Base-by-base conservation (phyloP, 2,797 vertebrate genomes). In the Arnoldichthys spilopterus region DNA sequence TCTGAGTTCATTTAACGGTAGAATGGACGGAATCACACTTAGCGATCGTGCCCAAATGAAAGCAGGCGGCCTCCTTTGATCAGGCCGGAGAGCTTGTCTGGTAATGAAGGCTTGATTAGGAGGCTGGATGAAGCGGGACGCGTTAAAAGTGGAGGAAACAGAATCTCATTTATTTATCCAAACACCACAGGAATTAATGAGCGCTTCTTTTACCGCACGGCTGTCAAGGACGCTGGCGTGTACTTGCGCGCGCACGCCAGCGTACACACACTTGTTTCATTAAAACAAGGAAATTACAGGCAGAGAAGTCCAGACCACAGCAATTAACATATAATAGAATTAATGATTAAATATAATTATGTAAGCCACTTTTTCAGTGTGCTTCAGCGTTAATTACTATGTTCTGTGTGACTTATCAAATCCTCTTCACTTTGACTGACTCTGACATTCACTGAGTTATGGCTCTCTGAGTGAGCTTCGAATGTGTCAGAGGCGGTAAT, bases 91-190 rank as follows among this genome's bases (percentile, higher is more conserved):
- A 58, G 30, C 54, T 56, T 20, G 53, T 13, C 30, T 58, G 56
- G 34, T 72, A 82, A 76, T 81, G 59, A 18, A 79, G 51, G 61
- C 62, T 66, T 73, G 68, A 79, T 79, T 58, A 74, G 74, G 80
- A 62, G 32, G 59, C 43, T 32, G 72, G 62, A 68, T 47, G 13
- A 80, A 61, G 28, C 34, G 0, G 22, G 56, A 70, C 58, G 20
- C 37, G 24, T 63, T 83, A 76, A 79, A 78, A 78, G 78, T 63
- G 32, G 26, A 77, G 62, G 64, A 83, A 71, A 77, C 72, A 69
- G 64, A 74, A 80, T 64, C 24, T 18, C 63, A 62, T 84, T 85
- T 82, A 84, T 85, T 82, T 86, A 83, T 74, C 74, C 69, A 70
- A 74, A 78, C 72, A 72, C 77, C 62, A 59, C 45, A 58, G 58